These are phyloP conservation scores for Machaerirhynchus nigripectus DNA, from an alignment of 2,113 vertebrate genomes.

Conservation along the genomic window DNA sequence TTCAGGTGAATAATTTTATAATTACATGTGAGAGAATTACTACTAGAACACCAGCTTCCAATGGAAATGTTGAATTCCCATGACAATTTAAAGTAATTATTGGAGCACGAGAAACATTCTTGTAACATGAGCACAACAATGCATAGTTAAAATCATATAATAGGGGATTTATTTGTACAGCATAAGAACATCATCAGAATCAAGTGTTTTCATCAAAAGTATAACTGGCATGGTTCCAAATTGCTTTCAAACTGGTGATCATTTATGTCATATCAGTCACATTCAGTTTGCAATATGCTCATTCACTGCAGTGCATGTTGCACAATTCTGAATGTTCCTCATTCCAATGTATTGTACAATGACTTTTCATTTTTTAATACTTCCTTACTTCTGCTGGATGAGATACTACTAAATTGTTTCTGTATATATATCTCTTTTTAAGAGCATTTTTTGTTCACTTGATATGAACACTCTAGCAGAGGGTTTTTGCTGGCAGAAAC, in stretches of 20 bases:
- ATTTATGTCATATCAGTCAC: background rate
- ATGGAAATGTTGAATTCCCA: background rate
- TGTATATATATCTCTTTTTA: background rate
- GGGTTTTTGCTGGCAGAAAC: background rate
- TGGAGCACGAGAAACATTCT: background rate
- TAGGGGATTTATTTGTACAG: background rate
- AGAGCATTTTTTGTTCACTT: background rate
- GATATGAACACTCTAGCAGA: background rate
- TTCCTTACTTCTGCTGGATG: background rate
- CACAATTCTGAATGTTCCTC: background rate
- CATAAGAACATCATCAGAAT: background rate
- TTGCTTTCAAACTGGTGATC: background rate
- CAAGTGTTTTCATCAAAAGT: background rate
- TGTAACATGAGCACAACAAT: background rate
- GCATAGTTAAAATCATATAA: background rate
- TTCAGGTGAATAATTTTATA: background rate
- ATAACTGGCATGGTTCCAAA: background rate
- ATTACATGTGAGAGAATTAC: background rate
- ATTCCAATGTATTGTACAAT: background rate
- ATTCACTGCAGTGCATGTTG: background rate
- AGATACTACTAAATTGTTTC: background rate
- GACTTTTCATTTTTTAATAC: background rate
- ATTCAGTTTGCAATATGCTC: background rate
- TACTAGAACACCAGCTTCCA: background rate
- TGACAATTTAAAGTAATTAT: background rate